Conservation (phyloP, 2,113 vertebrate genomes). For the Serranochromis macrocephalus region DNA sequence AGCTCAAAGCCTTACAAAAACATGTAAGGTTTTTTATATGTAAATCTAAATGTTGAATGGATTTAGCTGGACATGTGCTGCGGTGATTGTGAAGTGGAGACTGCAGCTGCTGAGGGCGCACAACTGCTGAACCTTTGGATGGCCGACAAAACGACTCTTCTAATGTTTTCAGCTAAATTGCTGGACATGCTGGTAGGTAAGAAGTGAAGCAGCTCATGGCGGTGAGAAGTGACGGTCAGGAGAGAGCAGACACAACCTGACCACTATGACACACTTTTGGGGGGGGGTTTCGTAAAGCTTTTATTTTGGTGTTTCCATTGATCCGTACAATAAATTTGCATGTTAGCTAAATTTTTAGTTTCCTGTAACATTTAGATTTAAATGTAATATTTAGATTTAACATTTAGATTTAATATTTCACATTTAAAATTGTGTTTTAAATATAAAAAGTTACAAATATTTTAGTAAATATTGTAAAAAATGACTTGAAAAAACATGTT, state of each 20-base stretch:
- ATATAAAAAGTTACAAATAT: background rate
- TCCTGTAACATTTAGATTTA: background rate
- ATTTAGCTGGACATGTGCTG: background rate
- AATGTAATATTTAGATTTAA: background rate
- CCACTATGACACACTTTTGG: fast-evolving
- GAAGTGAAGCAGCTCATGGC: background rate
- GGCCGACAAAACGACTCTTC: fast-evolving
- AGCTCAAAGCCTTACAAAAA: background rate
- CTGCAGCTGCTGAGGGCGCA: fast-evolving
- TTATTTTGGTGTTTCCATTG: background rate
- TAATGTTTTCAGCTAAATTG: background rate
- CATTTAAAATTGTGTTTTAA: background rate
- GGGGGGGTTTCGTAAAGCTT: fast-evolving
- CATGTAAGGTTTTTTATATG: background rate
- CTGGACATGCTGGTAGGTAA: background rate
- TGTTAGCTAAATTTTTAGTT: background rate
- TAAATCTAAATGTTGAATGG: fast-evolving
- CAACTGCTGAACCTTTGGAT: background rate
- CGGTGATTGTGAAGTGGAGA: fast-evolving
- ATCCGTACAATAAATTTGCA: fast-evolving
- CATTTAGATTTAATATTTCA: background rate
- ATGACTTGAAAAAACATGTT: background rate
- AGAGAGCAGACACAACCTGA: background rate
- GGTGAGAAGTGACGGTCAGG: background rate
- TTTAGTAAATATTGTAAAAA: background rate